Evolutionary conservation across 2,797 vertebrate species (phyloP).

Genomic region (Sebastes vulpes): DNA sequence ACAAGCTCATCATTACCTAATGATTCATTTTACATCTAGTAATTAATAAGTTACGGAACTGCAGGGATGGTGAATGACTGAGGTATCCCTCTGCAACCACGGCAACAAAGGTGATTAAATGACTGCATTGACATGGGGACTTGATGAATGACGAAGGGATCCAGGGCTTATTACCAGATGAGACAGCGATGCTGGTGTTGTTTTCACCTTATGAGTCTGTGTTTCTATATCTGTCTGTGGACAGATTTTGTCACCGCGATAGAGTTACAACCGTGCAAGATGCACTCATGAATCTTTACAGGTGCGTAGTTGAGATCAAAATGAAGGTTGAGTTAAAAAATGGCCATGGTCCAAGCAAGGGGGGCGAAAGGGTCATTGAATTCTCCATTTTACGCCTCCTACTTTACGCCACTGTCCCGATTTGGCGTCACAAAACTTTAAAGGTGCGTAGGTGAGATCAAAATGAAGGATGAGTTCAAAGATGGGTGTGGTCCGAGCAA

Average conservation of each 20-base stretch:
- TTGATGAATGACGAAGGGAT: not conserved
- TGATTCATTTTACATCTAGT: constrained; percentile 60
- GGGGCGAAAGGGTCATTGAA: too few species aligned
- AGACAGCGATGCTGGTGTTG: not conserved
- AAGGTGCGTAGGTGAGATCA: too few species aligned
- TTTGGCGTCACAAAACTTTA: too few species aligned
- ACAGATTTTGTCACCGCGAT: not conserved
- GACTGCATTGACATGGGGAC: not conserved
- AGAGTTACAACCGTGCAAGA: not conserved
- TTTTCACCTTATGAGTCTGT: not conserved
- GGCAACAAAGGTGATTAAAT: not conserved
- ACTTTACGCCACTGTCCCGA: too few species aligned
- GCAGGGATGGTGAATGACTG: constrained; percentile 7
- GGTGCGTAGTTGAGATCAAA: not conserved
- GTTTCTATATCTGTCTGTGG: not conserved
- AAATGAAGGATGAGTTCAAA: too few species aligned
- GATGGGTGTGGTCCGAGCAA: too few species aligned
- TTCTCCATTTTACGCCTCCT: too few species aligned
- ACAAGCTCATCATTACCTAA: constrained; percentile 70
- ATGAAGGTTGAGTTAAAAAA: not conserved
- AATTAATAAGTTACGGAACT: constrained; percentile 58
- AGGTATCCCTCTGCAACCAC: not conserved
- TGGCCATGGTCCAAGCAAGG: not conserved
- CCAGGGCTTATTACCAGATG: not conserved
- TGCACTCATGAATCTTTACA: not conserved